Conservation (phyloP, 2,113 vertebrate species). For the Psittacara wagleri region DNA sequence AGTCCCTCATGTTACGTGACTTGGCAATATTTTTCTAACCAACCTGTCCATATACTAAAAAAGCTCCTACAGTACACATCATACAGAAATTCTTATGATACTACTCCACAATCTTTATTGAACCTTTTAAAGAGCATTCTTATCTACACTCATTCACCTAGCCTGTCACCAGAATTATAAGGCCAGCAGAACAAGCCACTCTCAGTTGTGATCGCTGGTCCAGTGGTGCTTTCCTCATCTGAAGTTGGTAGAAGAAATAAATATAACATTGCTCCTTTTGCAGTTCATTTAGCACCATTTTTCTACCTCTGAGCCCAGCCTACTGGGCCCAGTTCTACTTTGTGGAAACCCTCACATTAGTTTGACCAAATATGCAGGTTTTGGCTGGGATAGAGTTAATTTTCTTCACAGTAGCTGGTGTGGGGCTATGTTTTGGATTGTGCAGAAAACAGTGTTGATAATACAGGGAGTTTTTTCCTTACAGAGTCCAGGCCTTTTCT, state of each 20-base stretch:
- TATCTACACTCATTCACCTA: not conserved
- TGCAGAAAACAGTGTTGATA: not conserved
- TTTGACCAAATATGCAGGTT: not conserved
- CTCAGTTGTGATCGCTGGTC: rapidly evolving
- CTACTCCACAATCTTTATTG: not conserved
- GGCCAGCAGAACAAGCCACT: not conserved
- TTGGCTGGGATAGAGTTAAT: not conserved
- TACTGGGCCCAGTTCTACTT: not conserved
- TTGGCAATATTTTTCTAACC: not conserved
- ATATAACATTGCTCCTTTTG: not conserved
- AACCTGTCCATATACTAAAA: not conserved
- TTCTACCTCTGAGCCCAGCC: not conserved
- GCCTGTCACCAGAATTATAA: not conserved
- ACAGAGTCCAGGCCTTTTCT: not conserved
- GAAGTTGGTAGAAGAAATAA: not conserved
- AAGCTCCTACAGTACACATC: not conserved
- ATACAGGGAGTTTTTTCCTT: not conserved
- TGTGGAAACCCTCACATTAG: not conserved
- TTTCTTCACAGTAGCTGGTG: not conserved
- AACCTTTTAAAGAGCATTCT: not conserved
- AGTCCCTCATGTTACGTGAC: not conserved
- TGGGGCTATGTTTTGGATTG: not conserved
- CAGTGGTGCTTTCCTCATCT: not conserved
- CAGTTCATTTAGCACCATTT: not conserved
- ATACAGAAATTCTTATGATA: not conserved